Base-by-base conservation (phyloP, 1,140 invertebrate genomes). In the Triops longicaudatus region DNA sequence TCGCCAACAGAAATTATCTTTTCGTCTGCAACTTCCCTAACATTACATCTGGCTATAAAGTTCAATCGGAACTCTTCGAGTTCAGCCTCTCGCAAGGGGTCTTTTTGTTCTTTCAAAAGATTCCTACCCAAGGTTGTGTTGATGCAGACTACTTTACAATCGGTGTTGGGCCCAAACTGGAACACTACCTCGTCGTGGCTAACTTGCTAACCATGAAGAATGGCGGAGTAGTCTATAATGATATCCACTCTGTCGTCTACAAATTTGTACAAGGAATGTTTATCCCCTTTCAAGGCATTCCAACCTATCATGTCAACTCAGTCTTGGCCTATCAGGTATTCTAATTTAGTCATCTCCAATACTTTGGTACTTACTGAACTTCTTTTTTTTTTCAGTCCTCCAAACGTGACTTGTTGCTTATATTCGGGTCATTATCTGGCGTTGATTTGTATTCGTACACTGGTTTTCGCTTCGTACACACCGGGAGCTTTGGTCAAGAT, bases 371-470 rank as follows among this genome's bases (percentile, higher is more conserved):
- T 63, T 63, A 63, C 6, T 63, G 17, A n/a, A n/a, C 14, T 22
- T 5, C 22, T 63, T 1, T 3, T 22, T 63, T 22, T 63, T 22
- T 22, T 5, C 14, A 63, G 50, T 63, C 50, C 50, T 63, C 50
- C 3, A 63, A 63, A 63, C 50, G 50, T 7, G 50, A 63, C 50
- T 2, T 63, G 50, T 14, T 63, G 0, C 50, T 63, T 12, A 63
- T 63, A 6, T 63, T 63, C 22, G 50, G 50, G 14, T 63, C 50
- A 22, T 63, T 22, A 6, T 63, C 50, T 4, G 50, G 50, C n/a
- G 50, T 63, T 63, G 50, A 63, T 63, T n/a, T 63, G 50, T 63
- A 63, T 63, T 63, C 50, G 0, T 63, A 63, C 50, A 63, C 50
- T 22, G 50, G 50, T 6, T 63, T 63, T 11, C 50, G 50, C 0